Evolutionary conservation across 92 coral and sea anemone genomes (phyloP).

Genomic region (Isaurus tuberculatus): DNA sequence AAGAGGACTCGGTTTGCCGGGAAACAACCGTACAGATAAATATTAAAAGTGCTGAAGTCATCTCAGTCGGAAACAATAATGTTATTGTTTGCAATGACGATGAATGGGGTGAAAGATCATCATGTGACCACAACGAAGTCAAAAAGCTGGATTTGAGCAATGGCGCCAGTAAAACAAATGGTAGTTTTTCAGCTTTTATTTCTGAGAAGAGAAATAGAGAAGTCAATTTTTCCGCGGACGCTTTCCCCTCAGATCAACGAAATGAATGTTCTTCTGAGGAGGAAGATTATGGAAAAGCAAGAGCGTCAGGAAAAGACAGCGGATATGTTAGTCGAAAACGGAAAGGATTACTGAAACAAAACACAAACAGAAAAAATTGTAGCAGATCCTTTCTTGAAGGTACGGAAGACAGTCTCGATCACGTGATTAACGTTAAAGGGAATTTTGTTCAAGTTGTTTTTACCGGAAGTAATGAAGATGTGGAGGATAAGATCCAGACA

Average conservation of each 20-base stretch:
- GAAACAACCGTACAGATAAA: not conserved
- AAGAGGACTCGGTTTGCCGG: conserved; percentile 5
- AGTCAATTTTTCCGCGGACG: not conserved
- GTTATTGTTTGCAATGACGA: not conserved
- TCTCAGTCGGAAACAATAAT: conserved; percentile 9
- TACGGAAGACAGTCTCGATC: not conserved
- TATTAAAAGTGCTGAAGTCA: not conserved
- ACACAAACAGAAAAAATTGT: too few species aligned
- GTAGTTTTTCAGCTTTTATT: not conserved
- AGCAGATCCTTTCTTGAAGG: not conserved
- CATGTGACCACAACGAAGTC: too few species aligned
- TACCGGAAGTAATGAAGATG: not conserved
- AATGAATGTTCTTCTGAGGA: not conserved
- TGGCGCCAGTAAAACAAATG: not conserved
- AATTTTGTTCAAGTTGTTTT: not conserved
- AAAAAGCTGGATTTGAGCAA: not conserved
- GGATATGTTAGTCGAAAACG: not conserved
- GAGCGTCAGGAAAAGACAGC: not conserved
- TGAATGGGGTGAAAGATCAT: not conserved
- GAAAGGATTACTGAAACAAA: not conserved
- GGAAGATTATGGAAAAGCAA: not conserved
- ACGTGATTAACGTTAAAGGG: not conserved
- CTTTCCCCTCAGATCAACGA: not conserved
- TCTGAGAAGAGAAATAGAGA: not conserved
- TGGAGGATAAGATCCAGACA: not conserved